Evolutionary conservation across 37 sponge, comb jelly and placozoan species (phyloP), one percentile per base, ranked within the genome.

Genomic region (Crambe crambe): DNA sequence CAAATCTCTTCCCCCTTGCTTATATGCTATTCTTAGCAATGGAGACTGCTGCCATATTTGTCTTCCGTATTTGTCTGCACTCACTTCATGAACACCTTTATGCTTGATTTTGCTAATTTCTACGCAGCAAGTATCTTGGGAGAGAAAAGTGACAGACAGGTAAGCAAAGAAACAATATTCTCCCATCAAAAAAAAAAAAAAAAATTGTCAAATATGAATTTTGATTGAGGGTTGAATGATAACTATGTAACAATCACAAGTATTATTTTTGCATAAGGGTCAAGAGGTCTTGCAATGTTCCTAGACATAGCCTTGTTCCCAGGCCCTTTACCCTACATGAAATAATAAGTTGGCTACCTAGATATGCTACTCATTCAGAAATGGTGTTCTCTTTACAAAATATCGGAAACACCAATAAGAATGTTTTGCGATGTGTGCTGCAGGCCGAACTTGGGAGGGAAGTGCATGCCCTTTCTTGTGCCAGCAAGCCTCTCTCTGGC

Each of bases 381-480:
- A 15, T 12, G 23, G 17, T n/a, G 70, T 69, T 9, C 70, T 37
- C 8, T 37, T 37, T 36, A 36, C 37, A 36, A 29, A 9, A 17
- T 37, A 18, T 36, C 4, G 12, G 18, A 21, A 21, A n/a, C n/a
- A n/a, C n/a, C n/a, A n/a, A n/a, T n/a, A n/a, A n/a, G n/a, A n/a
- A n/a, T n/a, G n/a, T n/a, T n/a, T n/a, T n/a, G n/a, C n/a, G 38
- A 35, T 29, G 5, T 42, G 22, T 71, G 37, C 25, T 73, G 32
- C 66, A 95, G 90, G 83, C 90, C 61, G 82, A 86, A 2, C 62
- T 92, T 40, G 93, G 87, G 10, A 80, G 85, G 9, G 96, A 97
- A 75, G 68, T 97, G 20, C 97, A 97, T 58, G 97, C 95, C 37
- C 37, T 91, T 20, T 97, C 97, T 2, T 91, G 80, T 57, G 30